Evolutionary conservation across 2,888 invertebrate species (phyloP).

Genomic region (Drosophila pegasa): DNA sequence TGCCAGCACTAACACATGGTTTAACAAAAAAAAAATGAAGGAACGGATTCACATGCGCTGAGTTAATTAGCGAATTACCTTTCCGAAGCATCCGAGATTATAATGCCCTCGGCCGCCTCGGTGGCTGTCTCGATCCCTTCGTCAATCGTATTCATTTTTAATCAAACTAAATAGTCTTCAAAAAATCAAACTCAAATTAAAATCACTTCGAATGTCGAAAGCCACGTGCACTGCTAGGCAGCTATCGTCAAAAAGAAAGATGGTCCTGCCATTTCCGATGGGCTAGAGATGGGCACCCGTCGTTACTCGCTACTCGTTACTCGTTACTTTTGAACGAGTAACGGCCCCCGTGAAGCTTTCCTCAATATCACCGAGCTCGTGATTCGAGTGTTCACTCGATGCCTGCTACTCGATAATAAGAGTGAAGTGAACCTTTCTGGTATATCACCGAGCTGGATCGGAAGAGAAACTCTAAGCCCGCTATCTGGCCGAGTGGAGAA

Average conservation of each 20-base stretch:
- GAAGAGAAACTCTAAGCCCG: no score
- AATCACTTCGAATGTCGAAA: background rate
- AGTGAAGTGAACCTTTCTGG: no score
- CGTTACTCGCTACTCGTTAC: constrained; percentile 4
- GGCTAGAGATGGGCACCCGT: background rate
- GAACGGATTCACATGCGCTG: no score
- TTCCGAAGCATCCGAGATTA: no score
- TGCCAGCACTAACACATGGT: background rate
- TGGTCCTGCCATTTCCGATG: background rate
- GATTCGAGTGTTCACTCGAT: no score
- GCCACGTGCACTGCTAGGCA: rapidly evolving
- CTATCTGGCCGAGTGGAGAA: no score
- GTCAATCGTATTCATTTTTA: background rate
- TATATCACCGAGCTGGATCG: no score
- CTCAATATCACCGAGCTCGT: no score
- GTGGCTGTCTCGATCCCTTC: background rate
- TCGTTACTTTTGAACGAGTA: background rate
- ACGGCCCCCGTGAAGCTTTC: background rate
- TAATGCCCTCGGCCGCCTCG: rapidly evolving
- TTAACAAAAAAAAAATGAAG: no score
- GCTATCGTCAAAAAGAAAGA: background rate
- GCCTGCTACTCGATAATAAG: no score
- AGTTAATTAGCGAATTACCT: background rate
- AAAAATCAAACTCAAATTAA: background rate
- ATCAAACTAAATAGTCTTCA: background rate